Evolutionary conservation across 1,140 invertebrate genomes (phyloP).

Genomic region (Patella vulgata): DNA sequence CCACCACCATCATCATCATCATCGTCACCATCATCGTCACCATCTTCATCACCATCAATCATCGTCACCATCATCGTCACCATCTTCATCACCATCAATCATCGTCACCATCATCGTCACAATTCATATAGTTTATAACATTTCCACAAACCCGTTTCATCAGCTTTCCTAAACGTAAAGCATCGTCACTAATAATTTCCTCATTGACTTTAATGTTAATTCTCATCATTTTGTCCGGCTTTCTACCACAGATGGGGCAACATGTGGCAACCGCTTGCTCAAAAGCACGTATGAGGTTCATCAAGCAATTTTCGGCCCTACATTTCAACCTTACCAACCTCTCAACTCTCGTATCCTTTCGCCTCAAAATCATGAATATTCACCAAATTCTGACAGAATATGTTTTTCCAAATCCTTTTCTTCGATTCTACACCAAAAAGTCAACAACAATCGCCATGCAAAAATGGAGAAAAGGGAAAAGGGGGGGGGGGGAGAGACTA

Average conservation of each 20-base stretch:
- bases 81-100: too few species aligned
- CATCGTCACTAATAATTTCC: neutral
- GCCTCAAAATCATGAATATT: too few species aligned
- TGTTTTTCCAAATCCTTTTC: neutral
- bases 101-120: neutral
- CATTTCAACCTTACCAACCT: too few species aligned
- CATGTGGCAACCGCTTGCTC: too few species aligned
- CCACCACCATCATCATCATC: neutral
- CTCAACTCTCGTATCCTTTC: too few species aligned
- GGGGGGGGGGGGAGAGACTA: neutral
- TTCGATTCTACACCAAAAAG: too few species aligned
- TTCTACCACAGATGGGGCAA: neutral
- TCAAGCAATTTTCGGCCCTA: too few species aligned
- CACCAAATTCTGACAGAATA: neutral
- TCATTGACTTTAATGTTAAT: too few species aligned
- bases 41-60: neutral
- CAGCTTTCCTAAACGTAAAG: neutral
- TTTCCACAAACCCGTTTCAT: neutral
- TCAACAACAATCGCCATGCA: too few species aligned
- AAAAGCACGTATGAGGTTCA: too few species aligned
- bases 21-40: neutral
- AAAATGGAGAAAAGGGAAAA: neutral
- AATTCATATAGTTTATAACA: neutral
- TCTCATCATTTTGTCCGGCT: constrained; percentile 1
- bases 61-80: too few species aligned